Evolutionary conservation across 2,888 invertebrate species (phyloP).

Genomic region (Caenorhabditis doughertyi): DNA sequence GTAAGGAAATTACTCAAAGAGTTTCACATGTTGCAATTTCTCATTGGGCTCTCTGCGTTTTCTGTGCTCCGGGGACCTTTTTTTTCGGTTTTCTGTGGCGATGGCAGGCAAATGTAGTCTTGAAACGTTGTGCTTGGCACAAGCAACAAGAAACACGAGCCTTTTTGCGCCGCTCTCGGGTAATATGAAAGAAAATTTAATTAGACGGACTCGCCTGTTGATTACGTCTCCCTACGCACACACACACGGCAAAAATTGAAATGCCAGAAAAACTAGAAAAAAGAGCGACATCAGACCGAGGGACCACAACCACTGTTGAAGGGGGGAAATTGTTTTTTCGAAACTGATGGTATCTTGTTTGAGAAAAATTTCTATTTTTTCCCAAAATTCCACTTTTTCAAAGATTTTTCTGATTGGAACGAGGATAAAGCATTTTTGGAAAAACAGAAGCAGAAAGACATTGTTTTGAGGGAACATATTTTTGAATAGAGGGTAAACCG

Average conservation of each 20-base stretch:
- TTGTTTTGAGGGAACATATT: not conserved
- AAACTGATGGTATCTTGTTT: constrained; percentile 5
- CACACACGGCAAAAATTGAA: constrained; percentile 60
- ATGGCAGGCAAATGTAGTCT: constrained; percentile 32
- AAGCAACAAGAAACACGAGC: constrained; percentile 61
- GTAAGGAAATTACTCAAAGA: not conserved
- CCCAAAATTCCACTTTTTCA: not conserved
- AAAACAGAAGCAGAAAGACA: constrained; percentile 9
- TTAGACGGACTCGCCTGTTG: constrained; percentile 62
- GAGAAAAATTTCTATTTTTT: not conserved
- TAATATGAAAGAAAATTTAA: constrained; percentile 67
- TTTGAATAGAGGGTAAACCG: constrained; percentile 8
- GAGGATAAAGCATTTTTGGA: not conserved
- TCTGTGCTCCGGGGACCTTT: constrained; percentile 54
- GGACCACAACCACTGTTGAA: constrained; percentile 17
- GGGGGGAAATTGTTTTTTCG: constrained; percentile 22
- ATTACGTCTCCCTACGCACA: constrained; percentile 44
- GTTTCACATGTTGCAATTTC: constrained; percentile 50
- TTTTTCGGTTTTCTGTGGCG: constrained; percentile 28
- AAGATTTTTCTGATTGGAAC: not conserved
- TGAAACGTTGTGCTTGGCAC: constrained; percentile 52
- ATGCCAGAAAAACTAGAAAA: constrained; percentile 36
- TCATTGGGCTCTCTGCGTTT: constrained; percentile 44
- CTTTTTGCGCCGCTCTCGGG: constrained; percentile 57
- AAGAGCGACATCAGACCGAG: constrained; percentile 3